phyloP scores from a whole-genome alignment of 2,888 invertebrate genomes.

The Rhagium mordax region DNA sequence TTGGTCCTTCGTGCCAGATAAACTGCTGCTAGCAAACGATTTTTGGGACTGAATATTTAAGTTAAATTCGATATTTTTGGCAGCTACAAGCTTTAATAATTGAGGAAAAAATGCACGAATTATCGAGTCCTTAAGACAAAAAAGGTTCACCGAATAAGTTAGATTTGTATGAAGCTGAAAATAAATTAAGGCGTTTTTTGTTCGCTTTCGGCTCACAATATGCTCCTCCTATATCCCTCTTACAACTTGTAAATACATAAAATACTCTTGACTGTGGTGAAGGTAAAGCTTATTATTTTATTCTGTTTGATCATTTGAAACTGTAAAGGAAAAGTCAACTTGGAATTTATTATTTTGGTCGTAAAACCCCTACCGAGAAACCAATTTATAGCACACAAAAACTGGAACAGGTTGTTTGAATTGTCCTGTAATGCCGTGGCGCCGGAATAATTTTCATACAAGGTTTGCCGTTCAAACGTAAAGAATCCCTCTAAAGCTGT shows the following conservation, averaged over 20 bases:
- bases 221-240: not conserved
- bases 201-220: not conserved
- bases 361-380: conserved; percentile 39
- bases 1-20: too few relatives aligned
- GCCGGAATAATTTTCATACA: conserved; percentile 43
- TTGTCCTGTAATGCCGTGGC: conserved; percentile 45
- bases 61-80: too few relatives aligned
- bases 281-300: not conserved
- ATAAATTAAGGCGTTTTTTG: not conserved
- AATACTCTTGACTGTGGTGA: not conserved
- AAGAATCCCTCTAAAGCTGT: conserved; percentile 15
- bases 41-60: too few relatives aligned
- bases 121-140: too few relatives aligned
- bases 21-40: too few relatives aligned
- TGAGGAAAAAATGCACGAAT: too few relatives aligned
- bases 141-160: too few relatives aligned
- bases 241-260: not conserved
- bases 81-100: too few relatives aligned
- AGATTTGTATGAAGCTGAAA: too few relatives aligned
- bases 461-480: conserved; percentile 24
- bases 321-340: conserved; percentile 27
- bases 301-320: conserved; percentile 26
- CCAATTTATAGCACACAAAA: conserved; percentile 39
- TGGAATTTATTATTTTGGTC: conserved; percentile 39
- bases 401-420: conserved; percentile 46